phyloP scores from a whole-genome alignment of 2,888 invertebrate species.

The Trissolcus japonicus region DNA sequence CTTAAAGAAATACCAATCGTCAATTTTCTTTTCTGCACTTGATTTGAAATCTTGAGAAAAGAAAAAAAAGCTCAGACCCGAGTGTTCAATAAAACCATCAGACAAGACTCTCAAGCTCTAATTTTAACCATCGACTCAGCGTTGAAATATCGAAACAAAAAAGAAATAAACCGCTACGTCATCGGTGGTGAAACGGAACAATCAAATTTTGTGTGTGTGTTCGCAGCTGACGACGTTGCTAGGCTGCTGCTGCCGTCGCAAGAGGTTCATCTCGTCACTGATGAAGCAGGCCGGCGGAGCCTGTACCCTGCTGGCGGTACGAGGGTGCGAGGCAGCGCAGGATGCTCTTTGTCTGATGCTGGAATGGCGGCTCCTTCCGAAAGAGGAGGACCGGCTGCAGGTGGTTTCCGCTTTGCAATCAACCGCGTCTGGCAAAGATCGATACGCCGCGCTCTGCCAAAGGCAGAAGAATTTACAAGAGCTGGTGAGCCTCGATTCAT shows the following conservation, averaged over 20 bases:
- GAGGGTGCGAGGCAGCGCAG: slow-evolving; percentile 82
- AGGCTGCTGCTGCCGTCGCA: slow-evolving; percentile 84
- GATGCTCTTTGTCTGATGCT: slow-evolving; percentile 86
- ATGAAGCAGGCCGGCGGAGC: slow-evolving; percentile 84
- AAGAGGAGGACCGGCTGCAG: slow-evolving; percentile 81
- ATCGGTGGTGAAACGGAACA: too few relatives aligned
- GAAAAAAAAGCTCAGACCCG: too few relatives aligned
- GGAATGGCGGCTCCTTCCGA: slow-evolving; percentile 84
- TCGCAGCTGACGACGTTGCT: slow-evolving; percentile 80
- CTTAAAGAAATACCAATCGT: too few relatives aligned
- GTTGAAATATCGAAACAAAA: too few relatives aligned
- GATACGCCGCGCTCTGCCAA: slow-evolving; percentile 84
- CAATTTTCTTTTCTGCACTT: too few relatives aligned
- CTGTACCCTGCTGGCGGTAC: slow-evolving; percentile 83
- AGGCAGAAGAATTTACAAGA: slow-evolving; percentile 84
- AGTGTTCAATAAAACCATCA: too few relatives aligned
- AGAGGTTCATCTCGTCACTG: slow-evolving; percentile 83
- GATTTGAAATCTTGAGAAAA: too few relatives aligned
- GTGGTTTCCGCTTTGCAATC: slow-evolving; percentile 86
- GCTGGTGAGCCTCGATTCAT: slow-evolving; percentile 78
- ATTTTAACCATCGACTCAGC: too few relatives aligned
- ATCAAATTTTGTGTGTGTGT: too few relatives aligned
- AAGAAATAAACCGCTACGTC: too few relatives aligned
- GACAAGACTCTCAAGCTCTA: too few relatives aligned
- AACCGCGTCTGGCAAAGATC: slow-evolving; percentile 82